Evolutionary conservation across 2,113 vertebrate species (phyloP), one percentile per base, ranked within the genome.

Genomic region (Catharus minimus): DNA sequence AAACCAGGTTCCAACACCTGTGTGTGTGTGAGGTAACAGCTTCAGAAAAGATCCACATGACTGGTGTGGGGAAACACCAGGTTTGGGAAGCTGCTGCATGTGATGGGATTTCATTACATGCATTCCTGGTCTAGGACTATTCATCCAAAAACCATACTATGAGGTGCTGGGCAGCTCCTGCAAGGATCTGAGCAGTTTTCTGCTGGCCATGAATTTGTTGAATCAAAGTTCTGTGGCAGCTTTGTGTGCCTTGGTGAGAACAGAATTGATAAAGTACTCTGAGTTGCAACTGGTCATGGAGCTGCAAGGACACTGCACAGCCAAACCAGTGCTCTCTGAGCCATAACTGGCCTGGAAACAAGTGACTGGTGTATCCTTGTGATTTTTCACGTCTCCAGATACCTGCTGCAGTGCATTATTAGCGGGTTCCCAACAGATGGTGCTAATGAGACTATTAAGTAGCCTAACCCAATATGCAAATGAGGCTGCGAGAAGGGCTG

Each of bases 371-470:
- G 53, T 52, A 1, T 49, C n/a, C 65, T 32, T 15, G 71, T 13
- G 22, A 60, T 87, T 89, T 77, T 30, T 52, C 39, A 3, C 15
- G 24, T 89, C 58, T 86, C 11, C 2, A 30, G 76, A 55, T 76
- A 82, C 92, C 88, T 87, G 82, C 36, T 23, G 30, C 64, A 24
- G 55, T 96, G 93, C 78, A 91, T 90, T 94, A 91, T 91, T 92
- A 84, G 39, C 4, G 20, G 92, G 90, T 86, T 94, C 88, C 93
- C 92, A 95, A 94, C 78, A 96, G 93, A 92, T 89, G 88, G 87
- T 88, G 91, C 91, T 93, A 80, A 94, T 89, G 89, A 91, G 95
- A 91, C 91, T 93, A 95, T 89, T 90, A 94, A 91, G 71, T 93
- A 82, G 84, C 76, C 65, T 79, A 90, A 78, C 76, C 86, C 85